These are phyloP conservation scores for Drosophila biarmipes DNA, from an alignment of 1,140 invertebrate genomes.

Conservation along the genomic window DNA sequence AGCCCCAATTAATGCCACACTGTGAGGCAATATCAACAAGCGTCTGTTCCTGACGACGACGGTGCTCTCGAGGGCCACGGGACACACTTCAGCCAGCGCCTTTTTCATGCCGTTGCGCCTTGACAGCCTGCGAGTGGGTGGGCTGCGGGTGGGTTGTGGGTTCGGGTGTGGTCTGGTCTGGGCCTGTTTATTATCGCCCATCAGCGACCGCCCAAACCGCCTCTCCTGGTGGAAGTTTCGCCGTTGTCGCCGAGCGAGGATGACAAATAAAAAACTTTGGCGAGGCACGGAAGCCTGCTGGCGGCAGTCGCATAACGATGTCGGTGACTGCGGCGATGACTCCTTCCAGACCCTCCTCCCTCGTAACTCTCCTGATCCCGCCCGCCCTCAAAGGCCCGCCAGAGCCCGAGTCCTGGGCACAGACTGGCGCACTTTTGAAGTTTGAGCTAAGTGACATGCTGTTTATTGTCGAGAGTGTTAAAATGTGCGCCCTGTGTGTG, in stretches of 20 bases:
- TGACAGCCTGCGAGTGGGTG: constrained; percentile 4
- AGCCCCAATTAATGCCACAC: constrained; percentile 53
- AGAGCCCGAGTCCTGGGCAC: constrained; percentile 25
- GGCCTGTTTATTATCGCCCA: constrained; percentile 76
- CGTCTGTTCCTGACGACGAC: constrained; percentile 67
- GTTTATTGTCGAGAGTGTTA: constrained; percentile 85
- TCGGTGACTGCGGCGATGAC: constrained; percentile 69
- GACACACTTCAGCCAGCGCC: constrained; percentile 69
- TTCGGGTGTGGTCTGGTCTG: constrained; percentile 25
- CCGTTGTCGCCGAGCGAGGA: constrained; percentile 53
- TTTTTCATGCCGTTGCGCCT: constrained; percentile 62
- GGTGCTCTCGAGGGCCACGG: constrained; percentile 38
- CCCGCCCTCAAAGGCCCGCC: constrained; percentile 11
- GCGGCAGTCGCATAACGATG: constrained; percentile 81
- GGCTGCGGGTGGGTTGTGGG: too few species aligned
- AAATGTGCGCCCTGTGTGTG: constrained; percentile 67
- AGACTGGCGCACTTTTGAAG: constrained; percentile 78
- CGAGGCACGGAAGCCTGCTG: constrained; percentile 78
- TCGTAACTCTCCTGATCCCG: constrained; percentile 1
- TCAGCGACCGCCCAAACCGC: constrained; percentile 22
- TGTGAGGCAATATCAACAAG: constrained; percentile 79
- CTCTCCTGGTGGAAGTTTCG: constrained; percentile 13
- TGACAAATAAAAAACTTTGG: constrained; percentile 73
- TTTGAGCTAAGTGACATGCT: constrained; percentile 84
- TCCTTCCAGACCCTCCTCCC: constrained; percentile 19